A percentile compares a stretch with the other conserved stretches of the same genome.
These are phyloP conservation scores for Drosophila pachea DNA, from an alignment of 1,140 invertebrate genomes.

Conservation along the genomic window DNA sequence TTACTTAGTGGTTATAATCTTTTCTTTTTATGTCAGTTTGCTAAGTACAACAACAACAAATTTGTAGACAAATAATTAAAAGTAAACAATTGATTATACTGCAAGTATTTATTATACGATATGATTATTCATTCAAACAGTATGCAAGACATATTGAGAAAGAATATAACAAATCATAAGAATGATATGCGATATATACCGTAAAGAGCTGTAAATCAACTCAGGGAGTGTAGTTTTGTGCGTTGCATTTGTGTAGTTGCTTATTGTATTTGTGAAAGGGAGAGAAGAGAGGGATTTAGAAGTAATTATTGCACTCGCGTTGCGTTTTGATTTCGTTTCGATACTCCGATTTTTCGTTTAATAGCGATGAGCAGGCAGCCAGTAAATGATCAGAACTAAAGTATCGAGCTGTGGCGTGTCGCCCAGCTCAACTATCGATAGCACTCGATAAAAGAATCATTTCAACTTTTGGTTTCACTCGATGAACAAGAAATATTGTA, in stretches of 20 bases:
- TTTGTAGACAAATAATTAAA: slow-evolving; percentile 21
- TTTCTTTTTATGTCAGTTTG: slow-evolving; percentile 26
- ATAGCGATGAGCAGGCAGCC: neutral
- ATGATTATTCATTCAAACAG: slow-evolving; percentile 60
- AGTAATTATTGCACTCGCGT: slow-evolving; percentile 71
- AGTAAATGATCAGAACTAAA: neutral
- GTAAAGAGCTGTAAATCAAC: slow-evolving; percentile 5
- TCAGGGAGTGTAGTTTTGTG: slow-evolving; percentile 2
- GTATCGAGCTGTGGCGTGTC: neutral
- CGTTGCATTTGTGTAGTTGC: slow-evolving; percentile 25
- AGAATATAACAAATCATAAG: slow-evolving; percentile 25
- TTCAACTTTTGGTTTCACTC: slow-evolving; percentile 6
- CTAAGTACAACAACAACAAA: slow-evolving; percentile 67
- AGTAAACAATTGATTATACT: slow-evolving; percentile 29
- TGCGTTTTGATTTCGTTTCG: slow-evolving; percentile 65
- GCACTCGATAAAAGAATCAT: slow-evolving; percentile 18
- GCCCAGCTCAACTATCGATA: neutral
- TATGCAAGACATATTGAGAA: slow-evolving; percentile 28
- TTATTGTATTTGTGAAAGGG: slow-evolving; percentile 33
- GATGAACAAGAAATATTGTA: slow-evolving; percentile 65
- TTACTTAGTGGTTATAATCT: slow-evolving; percentile 42
- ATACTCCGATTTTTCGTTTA: slow-evolving; percentile 11
- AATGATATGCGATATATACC: slow-evolving; percentile 51
- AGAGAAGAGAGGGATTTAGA: slow-evolving; percentile 43
- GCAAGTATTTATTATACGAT: slow-evolving; percentile 41